Conservation (phyloP, 2,797 vertebrate genomes). For the Rallus crepitans region DNA sequence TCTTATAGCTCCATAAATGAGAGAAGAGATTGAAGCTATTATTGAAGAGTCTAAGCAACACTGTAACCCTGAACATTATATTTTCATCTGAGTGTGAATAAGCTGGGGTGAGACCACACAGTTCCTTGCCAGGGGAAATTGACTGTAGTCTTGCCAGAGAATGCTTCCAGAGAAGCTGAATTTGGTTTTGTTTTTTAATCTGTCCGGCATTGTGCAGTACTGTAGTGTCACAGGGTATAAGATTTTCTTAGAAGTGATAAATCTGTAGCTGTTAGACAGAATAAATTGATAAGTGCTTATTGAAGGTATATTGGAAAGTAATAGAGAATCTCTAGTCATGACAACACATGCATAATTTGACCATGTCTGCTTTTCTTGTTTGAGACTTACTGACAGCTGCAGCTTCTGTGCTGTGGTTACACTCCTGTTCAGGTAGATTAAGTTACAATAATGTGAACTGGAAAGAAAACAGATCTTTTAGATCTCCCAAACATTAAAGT, state of each 20-base stretch:
- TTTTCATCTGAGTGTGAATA: background rate
- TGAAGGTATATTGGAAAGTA: background rate
- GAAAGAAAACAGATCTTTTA: background rate
- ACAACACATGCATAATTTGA: background rate
- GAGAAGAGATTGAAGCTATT: background rate
- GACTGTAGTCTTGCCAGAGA: background rate
- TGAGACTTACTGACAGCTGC: background rate
- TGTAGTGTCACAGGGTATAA: background rate
- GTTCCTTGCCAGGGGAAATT: background rate
- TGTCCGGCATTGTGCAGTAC: background rate
- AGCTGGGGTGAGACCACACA: background rate
- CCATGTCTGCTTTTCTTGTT: background rate
- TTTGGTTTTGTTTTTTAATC: background rate
- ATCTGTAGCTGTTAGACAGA: background rate
- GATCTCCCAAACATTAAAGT: background rate
- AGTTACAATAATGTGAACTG: background rate
- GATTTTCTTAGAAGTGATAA: background rate
- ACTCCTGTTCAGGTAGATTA: background rate
- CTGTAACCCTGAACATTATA: background rate
- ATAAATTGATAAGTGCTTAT: background rate
- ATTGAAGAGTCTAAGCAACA: background rate
- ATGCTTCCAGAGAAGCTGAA: background rate
- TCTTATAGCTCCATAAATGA: background rate
- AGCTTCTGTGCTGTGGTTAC: background rate
- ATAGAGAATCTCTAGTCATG: background rate